A percentile compares a stretch with the other conserved stretches of the same genome.
phyloP scores from a whole-genome alignment of 2,113 vertebrate genomes.

The Muntiacus muntjak region DNA sequence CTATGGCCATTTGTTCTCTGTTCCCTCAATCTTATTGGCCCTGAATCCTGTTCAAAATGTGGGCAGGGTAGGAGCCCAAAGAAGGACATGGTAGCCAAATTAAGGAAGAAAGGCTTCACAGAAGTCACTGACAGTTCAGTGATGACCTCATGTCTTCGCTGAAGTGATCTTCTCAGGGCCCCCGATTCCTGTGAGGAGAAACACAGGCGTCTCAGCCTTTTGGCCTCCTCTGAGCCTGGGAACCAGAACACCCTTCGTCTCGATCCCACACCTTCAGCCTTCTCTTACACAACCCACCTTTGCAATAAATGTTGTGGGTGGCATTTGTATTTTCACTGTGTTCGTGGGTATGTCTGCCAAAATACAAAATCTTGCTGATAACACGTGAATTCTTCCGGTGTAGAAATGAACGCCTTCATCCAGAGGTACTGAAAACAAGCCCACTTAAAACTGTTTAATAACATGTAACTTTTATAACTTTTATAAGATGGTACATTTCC shows the following conservation, averaged over 20 bases:
- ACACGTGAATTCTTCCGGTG: neutral
- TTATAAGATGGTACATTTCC: neutral
- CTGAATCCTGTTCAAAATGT: neutral
- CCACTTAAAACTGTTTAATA: neutral
- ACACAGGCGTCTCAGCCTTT: neutral
- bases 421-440: neutral
- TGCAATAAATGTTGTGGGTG: neutral
- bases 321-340: neutral
- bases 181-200: neutral
- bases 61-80: neutral
- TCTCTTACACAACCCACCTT: neutral
- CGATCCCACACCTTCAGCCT: neutral
- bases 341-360: neutral
- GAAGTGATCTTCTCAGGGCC: neutral
- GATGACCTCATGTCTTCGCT: neutral
- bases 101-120: neutral
- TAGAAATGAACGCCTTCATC: neutral
- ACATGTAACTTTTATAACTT: neutral
- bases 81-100: neutral
- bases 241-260: neutral
- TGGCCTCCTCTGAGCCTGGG: neutral
- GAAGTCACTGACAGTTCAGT: neutral
- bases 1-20: neutral
- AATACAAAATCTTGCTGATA: neutral
- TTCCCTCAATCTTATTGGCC: neutral